Conservation (phyloP, 2,888 invertebrate species). For the Dicranocentrus wangi region DNA sequence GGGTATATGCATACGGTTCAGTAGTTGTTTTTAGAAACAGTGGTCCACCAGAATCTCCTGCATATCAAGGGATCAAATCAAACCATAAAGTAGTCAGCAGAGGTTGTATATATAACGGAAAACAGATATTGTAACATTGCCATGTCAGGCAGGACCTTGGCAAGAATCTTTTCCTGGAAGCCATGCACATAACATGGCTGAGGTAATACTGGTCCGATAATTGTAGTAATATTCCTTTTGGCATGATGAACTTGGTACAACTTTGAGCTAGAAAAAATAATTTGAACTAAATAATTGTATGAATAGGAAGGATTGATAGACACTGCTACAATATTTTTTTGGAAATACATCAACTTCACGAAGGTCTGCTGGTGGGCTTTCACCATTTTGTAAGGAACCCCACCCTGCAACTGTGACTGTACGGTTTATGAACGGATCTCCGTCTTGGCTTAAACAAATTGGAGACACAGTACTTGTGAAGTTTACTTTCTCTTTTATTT, state of each 20-base stretch:
- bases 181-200: constrained; percentile 65
- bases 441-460: constrained; percentile 62
- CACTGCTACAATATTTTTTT: too few species aligned
- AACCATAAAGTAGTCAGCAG: too few species aligned
- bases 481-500: constrained; percentile 50
- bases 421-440: constrained; percentile 52
- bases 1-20: constrained; percentile 51
- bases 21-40: constrained; percentile 46
- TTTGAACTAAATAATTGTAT: too few species aligned
- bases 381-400: constrained; percentile 61
- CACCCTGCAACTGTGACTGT: constrained; percentile 67
- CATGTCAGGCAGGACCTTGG: too few species aligned
- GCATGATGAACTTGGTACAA: constrained; percentile 50
- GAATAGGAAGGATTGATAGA: too few species aligned
- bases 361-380: constrained; percentile 61
- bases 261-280: constrained; percentile 52
- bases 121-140: too few species aligned
- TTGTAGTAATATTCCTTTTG: constrained; percentile 55
- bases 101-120: too few species aligned
- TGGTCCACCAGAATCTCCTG: constrained; percentile 54
- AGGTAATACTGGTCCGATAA: constrained; percentile 54
- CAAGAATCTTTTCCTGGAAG: constrained; percentile 60
- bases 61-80: too few species aligned
- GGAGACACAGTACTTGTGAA: constrained; percentile 62
- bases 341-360: constrained; percentile 68